Evolutionary conservation across 2,113 vertebrate species (phyloP), one percentile per base, ranked within the genome.

Genomic region (Ranitomeya variabilis): DNA sequence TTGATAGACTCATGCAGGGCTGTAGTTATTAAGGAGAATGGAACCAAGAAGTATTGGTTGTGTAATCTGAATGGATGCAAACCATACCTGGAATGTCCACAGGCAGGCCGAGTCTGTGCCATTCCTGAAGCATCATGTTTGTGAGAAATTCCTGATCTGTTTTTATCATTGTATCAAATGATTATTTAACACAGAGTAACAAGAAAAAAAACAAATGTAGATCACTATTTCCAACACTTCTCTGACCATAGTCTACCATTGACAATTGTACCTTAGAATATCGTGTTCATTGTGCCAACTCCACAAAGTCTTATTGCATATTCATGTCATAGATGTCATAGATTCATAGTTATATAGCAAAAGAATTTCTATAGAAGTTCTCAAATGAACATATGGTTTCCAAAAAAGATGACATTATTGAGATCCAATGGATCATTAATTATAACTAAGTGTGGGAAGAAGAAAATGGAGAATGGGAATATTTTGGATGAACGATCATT

Each of bases 31-130:
- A 55, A 84, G 16, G 51, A 5, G 1, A 16, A 23, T 71, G 45
- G 64, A 55, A 83, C 45, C 64, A 62, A 7, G 15, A 62, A 60
- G 14, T 10, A 62, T 83, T 66, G 15, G 62, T 52, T 83, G 45
- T 54, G 19, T 69, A 21, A 86, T 23, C 23, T 45, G 71, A 16
- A 86, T 76, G 71, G 55, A 76, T 86, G 37, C 73, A 86, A 51
- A 78, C 6, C 59, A 64, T 64, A 37, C 16, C 12, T 77, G 73
- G 55, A 77, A 77, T 62, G 18, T 31, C 74, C 71, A 60, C 15
- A 26, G 11, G 59, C 18, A 51, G 26, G 83, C 8, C 23, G 26
- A 31, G 31, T 19, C 60, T 26, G 18, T 4, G 19, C 51, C 9
- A 16, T 26, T 19, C 16, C 26, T 31, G 59, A 7, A 66, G 19